These are phyloP conservation scores for Malacoraja senta DNA, from an alignment of 2,797 vertebrate genomes.

Conservation along the genomic window DNA sequence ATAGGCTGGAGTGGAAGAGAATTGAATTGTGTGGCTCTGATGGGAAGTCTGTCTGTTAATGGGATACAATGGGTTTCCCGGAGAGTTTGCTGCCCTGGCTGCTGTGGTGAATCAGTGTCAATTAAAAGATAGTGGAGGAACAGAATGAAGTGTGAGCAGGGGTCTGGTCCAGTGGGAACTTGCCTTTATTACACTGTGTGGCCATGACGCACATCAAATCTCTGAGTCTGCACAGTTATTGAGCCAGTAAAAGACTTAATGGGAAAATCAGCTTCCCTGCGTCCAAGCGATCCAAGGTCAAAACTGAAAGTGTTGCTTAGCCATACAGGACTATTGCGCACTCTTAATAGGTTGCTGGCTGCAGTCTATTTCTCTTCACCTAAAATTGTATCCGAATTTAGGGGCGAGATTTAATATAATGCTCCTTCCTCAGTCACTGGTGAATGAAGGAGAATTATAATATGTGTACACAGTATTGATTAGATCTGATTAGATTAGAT, in stretches of 20 bases:
- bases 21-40: not conserved
- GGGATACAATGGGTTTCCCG: not conserved
- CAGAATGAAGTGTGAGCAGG: not conserved
- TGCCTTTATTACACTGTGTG: not conserved
- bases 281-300: conserved; percentile 4
- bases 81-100: not conserved
- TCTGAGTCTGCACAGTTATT: not conserved
- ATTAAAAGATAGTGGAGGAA: conserved; percentile 34
- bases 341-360: not conserved
- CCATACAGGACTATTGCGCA: not conserved
- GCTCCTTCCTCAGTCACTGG: not conserved
- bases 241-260: not conserved
- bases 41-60: conserved; percentile 19
- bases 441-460: not conserved
- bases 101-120: conserved; percentile 16
- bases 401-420: not conserved
- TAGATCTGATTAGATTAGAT: too few relatives aligned
- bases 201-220: conserved; percentile 8
- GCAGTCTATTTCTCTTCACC: not conserved
- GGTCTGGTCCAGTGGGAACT: conserved; percentile 12
- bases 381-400: not conserved
- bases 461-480: too few relatives aligned
- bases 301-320: not conserved
- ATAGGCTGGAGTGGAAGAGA: not conserved
- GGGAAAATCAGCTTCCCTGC: not conserved